Conservation (phyloP, 2,797 vertebrate species). For the Cygnus olor region DNA sequence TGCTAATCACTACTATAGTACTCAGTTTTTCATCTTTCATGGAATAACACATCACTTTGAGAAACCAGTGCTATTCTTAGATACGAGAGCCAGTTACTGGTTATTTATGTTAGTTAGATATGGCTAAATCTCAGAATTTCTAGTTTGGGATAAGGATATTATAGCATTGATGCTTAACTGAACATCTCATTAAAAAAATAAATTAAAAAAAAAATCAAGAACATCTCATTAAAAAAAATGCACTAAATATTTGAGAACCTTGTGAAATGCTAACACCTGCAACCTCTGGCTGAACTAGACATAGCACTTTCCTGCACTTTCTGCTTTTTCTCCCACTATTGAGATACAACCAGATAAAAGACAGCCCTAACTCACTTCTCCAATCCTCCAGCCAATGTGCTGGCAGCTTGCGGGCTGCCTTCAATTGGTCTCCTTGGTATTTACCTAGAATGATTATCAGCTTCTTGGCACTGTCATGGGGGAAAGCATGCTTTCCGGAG, state of each 20-base stretch:
- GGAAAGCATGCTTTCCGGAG: not conserved
- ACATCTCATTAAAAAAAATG: not conserved
- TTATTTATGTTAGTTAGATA: not conserved
- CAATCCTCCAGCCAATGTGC: not conserved
- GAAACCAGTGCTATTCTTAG: not conserved
- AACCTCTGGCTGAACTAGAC: not conserved
- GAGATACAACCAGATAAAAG: not conserved
- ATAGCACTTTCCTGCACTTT: not conserved
- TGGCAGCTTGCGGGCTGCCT: not conserved
- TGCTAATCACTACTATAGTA: not conserved
- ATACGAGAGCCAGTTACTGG: not conserved
- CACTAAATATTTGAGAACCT: not conserved
- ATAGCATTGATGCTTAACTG: not conserved
- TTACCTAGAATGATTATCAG: not conserved
- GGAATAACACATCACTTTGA: not conserved
- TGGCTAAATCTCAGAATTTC: not conserved
- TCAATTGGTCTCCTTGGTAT: not conserved
- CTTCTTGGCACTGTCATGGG: not conserved
- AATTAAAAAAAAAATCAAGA: not conserved
- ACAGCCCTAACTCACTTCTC: not conserved
- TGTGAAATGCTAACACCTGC: not conserved
- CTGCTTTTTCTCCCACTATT: not conserved
- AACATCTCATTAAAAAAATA: not conserved
- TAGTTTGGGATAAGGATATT: not conserved
- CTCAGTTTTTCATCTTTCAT: not conserved